phyloP scores from a whole-genome alignment of 35 echinoderm and acorn worm genomes.

The Hemicentrotus pulcherrimus region DNA sequence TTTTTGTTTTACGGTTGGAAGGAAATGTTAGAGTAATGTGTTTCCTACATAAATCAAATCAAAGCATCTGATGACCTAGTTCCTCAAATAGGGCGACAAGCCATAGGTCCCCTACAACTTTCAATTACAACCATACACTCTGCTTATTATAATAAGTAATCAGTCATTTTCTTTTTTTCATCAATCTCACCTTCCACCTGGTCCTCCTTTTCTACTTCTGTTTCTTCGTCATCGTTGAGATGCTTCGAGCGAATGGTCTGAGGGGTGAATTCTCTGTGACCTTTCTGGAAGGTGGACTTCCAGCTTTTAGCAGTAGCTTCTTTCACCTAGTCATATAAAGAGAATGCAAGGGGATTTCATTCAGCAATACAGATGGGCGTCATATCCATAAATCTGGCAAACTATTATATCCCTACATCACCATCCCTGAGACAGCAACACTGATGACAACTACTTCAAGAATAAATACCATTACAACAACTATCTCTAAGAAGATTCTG shows the following conservation, averaged over 20 bases:
- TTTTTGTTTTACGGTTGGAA: too few relatives aligned
- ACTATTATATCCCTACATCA: too few relatives aligned
- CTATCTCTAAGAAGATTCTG: too few relatives aligned
- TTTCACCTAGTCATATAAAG: slow-evolving; percentile 63
- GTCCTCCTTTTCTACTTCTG: slow-evolving; percentile 83
- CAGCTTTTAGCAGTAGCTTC: slow-evolving; percentile 62
- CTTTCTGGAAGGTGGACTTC: slow-evolving; percentile 82
- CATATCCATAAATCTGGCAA: too few relatives aligned
- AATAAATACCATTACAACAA: too few relatives aligned
- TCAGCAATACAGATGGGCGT: too few relatives aligned
- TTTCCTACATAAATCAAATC: too few relatives aligned
- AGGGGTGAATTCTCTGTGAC: slow-evolving; percentile 77
- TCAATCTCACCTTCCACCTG: slow-evolving; percentile 82
- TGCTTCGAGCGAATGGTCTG: slow-evolving; percentile 75
- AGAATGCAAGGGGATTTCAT: neutral
- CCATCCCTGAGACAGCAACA: too few relatives aligned
- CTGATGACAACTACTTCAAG: too few relatives aligned
- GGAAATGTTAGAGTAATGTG: too few relatives aligned
- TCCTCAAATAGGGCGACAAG: neutral
- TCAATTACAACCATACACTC: neutral
- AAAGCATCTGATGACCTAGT: too few relatives aligned
- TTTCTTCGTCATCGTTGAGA: slow-evolving; percentile 97
- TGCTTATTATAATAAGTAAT: neutral
- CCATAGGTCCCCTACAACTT: neutral
- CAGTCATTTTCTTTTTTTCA: too few relatives aligned